Evolutionary conservation across 2,113 vertebrate species (phyloP), one percentile per base, ranked within the genome.

Genomic region (Baryphthengus martii): DNA sequence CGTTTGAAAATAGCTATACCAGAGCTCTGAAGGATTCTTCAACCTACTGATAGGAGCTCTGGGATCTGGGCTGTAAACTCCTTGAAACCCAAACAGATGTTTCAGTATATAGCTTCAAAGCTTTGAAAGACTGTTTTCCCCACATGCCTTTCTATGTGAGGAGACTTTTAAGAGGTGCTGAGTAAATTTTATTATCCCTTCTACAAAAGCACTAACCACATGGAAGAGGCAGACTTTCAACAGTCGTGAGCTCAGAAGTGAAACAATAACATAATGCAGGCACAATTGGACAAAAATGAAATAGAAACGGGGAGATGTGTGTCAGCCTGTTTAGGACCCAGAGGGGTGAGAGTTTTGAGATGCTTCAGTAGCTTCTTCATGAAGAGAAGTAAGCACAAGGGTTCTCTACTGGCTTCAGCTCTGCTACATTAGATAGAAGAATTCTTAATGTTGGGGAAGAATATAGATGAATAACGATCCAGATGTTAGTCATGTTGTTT

Each of bases 301-400:
- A 65, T 26, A 76, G 85, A 73, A 87, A 65, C 0, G 37, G 19
- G 50, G 47, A 81, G 83, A 61, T 49, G n/a, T 0, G 0, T 61
- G 82, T 68, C 83, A 81, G 61, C 42, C 90, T 80, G 72, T 25
- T 88, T 35, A 84, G 95, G 68, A 61, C 76, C 76, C 93, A 71
- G 75, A 86, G 85, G 71, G 74, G 19, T n/a, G 24, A 47, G 79
- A 72, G 52, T 78, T 94, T 52, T 68, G 90, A 92, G 95, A 89
- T 78, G 96, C 86, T 90, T 95, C 80, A 96, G 13, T 75, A 58
- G 65, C 76, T 90, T 96, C 85, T 81, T 89, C 85, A 66, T 87
- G 90, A 84, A 93, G 96, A 89, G 70, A 93, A 93, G 73, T 92
- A 92, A 97, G 94, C 92, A 86, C 90, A 62, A 42, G 70, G 88